Evolutionary conservation across 2,113 vertebrate genomes (phyloP).

Genomic region (Sinocyclocheilus rhinocerous): DNA sequence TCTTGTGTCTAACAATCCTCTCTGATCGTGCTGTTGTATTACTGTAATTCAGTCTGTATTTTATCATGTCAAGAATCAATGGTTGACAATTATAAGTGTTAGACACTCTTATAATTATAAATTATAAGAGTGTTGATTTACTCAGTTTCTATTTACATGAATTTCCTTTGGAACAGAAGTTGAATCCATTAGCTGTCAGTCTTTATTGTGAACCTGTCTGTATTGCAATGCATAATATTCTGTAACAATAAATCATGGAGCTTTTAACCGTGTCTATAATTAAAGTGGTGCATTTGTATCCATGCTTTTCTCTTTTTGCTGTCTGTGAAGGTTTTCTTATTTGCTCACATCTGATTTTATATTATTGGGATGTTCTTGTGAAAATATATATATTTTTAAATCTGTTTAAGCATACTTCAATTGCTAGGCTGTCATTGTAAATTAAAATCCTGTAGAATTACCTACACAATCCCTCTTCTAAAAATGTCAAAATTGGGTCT

Average conservation of each 20-base stretch:
- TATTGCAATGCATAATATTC: neutral
- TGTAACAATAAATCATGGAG: neutral
- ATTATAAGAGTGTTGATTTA: neutral
- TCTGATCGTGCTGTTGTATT: neutral
- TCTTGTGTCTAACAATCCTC: neutral
- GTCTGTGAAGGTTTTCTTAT: neutral
- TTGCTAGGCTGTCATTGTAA: neutral
- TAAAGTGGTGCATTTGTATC: neutral
- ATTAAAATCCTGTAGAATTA: neutral
- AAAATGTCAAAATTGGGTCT: too few relatives aligned
- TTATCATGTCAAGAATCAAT: neutral
- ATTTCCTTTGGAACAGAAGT: neutral
- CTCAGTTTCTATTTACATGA: neutral
- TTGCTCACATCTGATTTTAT: neutral
- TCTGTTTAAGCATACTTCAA: neutral
- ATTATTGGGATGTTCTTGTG: neutral
- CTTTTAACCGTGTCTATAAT: neutral
- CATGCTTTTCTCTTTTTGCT: neutral
- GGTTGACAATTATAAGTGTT: too few relatives aligned
- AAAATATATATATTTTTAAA: neutral
- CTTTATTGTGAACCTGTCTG: neutral
- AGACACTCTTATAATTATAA: too few relatives aligned
- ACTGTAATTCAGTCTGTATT: neutral
- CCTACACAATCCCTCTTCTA: too few relatives aligned
- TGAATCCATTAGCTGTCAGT: neutral